Base-by-base conservation (phyloP, 2,797 vertebrate species). In the Catamblyrhynchus diadema region DNA sequence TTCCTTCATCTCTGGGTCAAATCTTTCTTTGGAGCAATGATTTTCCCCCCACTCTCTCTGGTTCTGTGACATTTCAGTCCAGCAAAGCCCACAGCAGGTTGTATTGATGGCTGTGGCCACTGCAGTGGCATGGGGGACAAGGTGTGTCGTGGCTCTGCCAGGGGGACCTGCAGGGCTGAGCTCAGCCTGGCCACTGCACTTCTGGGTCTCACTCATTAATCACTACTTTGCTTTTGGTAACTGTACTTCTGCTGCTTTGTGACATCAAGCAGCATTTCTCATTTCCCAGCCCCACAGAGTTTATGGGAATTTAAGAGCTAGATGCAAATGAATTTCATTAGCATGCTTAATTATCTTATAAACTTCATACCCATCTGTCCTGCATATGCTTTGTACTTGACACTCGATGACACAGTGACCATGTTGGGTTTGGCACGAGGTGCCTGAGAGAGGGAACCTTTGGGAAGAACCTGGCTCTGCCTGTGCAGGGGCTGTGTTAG, bases 261-360 rank as follows among this genome's bases (percentile, higher is more conserved):
- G 16, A 64, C 4, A 1, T 69, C 12, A 14, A 70, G 90, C 28
- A 18, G 65, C 73, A 28, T 18, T 81, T 95, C 93, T 96, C 88
- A 79, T 96, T 92, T 96, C 53, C 62, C 86, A 89, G 73, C 84
- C 95, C 95, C 35, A 15, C 22, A 0, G 91, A 85, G 83, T 96
- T 93, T 91, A 91, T 93, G 87, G 96, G 85, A 92, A 96, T 91
- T 85, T 88, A 82, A 93, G 85, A 82, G 30, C 67, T 77, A 30
- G 78, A 96, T 95, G 91, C 62, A 91, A 94, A 56, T 94, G 85
- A 95, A 83, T 90, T 92, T 93, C 79, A 88, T 92, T 94, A 95
- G 48, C 72, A 70, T 87, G 73, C 89, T 95, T 95, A 80, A 94
- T 95, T 93, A 80, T 92, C 92, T 82, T 86, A 35, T 62, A 88